Base-by-base conservation (phyloP, 1,140 invertebrate species). In the Drosophila saltans region DNA sequence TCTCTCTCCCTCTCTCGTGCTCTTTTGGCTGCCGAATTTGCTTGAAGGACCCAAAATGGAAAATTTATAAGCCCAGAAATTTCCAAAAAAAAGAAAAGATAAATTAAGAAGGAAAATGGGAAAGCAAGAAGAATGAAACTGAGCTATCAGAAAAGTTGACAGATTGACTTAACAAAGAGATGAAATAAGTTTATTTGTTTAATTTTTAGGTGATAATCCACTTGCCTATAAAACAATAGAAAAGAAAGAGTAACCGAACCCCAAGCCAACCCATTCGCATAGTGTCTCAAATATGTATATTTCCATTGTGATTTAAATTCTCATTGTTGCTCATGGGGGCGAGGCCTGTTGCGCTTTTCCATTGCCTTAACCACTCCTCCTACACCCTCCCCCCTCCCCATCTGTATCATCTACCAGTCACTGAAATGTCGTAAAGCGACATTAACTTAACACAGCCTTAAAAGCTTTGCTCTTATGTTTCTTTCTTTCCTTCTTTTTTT, bases 381-480 rank as follows among this genome's bases (percentile, higher is more conserved):
- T 11, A 8, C 10, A 1, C 10, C 41, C 41, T 36, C 3, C 1
- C 41, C 3, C 41, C 10, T 4, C 4, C 2, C 43, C 43, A 2
- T 8, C 21, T 24, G 4, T 30, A 16, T 2, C 16, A 6, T 24
- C 45, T 2, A 16, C 16, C 21, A 8, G 21, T 26, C 45, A 52
- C 21, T 26, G 21, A 52, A 52, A 52, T 52, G 45, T 75, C 73
- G 73, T 69, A 75, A 75, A 75, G 67, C 75, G 80, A 79, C 65
- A 83, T 77, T 72, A 75, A 74, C 71, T 78, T 81, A 86, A 75
- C 75, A 75, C 75, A 75, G 81, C 75, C 81, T 79, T 85, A 86
- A 85, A 81, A 85, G 81, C 81, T 85, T 85, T 82, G 75, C 70
- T 86, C 62, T 43, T 64, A 59, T 69, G 59, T 81, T 61, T 66